Evolutionary conservation across 2,888 invertebrate genomes (phyloP).

Genomic region (Scaptomyza tumidula): DNA sequence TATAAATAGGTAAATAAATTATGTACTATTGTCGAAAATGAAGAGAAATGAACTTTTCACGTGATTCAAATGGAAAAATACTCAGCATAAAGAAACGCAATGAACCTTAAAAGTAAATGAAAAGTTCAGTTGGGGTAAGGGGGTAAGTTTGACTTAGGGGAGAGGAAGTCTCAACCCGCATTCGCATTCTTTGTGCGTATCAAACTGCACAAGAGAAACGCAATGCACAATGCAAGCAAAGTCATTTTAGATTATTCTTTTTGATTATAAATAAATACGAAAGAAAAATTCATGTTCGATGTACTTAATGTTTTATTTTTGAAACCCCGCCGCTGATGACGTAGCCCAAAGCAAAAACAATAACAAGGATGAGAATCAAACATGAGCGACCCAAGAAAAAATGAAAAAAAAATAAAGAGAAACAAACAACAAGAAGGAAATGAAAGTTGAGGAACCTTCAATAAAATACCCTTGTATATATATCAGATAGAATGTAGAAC

Average conservation of each 20-base stretch:
- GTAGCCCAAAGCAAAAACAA: conserved; percentile 5
- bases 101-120: neutral
- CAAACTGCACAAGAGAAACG: conserved; percentile 33
- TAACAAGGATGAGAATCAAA: conserved; percentile 33
- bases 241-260: too few species aligned
- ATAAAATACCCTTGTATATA: too few species aligned
- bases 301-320: conserved; percentile 62
- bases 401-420: conserved; percentile 6
- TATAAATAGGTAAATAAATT: too few species aligned
- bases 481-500: too few species aligned
- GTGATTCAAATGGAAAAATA: conserved; percentile 37
- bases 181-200: conserved; percentile 43
- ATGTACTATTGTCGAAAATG: conserved; percentile 18
- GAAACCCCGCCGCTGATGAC: conserved; percentile 55
- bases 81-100: conserved; percentile 13
- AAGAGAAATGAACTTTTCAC: conserved; percentile 62
- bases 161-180: conserved; percentile 19
- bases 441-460: neutral
- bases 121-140: too few species aligned
- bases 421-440: conserved; percentile 10
- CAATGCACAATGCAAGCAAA: conserved; percentile 17
- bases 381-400: conserved; percentile 36
- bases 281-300: conserved; percentile 3
- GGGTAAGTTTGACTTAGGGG: too few species aligned
- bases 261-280: conserved; percentile 25